These are phyloP conservation scores for Meliscaeva auricollis DNA, from an alignment of 2,888 invertebrate genomes.

Conservation along the genomic window DNA sequence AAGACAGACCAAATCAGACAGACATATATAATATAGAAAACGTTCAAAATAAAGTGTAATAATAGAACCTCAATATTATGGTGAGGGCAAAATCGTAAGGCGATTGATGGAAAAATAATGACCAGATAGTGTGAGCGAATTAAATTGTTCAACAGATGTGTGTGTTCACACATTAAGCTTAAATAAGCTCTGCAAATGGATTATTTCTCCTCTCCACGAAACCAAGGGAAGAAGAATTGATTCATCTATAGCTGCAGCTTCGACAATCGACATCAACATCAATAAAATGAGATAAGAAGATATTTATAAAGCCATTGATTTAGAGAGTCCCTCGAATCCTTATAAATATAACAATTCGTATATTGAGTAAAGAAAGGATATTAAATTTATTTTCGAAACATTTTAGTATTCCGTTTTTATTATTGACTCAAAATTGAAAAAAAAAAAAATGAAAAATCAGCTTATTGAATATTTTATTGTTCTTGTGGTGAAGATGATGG, in stretches of 20 bases:
- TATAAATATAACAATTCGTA: no score
- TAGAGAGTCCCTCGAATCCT: not conserved
- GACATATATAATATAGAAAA: not conserved
- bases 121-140: constrained; percentile 51
- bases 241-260: not conserved
- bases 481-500: not conserved
- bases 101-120: constrained; percentile 59
- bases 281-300: constrained; percentile 14
- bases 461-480: not conserved
- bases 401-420: not conserved
- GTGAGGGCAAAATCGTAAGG: constrained; percentile 1
- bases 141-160: constrained; percentile 53
- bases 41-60: not conserved
- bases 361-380: not conserved
- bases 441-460: not conserved
- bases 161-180: constrained; percentile 51
- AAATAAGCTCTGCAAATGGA: constrained; percentile 35
- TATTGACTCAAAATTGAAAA: no score
- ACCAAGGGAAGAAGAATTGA: not conserved
- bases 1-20: not conserved
- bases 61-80: constrained; percentile 15
- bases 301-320: constrained; percentile 43
- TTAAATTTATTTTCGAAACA: not conserved
- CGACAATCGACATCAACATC: not conserved
- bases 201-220: constrained; percentile 3